These are phyloP conservation scores for Pachyramphus minor DNA, from an alignment of 2,113 vertebrate species.

Conservation along the genomic window DNA sequence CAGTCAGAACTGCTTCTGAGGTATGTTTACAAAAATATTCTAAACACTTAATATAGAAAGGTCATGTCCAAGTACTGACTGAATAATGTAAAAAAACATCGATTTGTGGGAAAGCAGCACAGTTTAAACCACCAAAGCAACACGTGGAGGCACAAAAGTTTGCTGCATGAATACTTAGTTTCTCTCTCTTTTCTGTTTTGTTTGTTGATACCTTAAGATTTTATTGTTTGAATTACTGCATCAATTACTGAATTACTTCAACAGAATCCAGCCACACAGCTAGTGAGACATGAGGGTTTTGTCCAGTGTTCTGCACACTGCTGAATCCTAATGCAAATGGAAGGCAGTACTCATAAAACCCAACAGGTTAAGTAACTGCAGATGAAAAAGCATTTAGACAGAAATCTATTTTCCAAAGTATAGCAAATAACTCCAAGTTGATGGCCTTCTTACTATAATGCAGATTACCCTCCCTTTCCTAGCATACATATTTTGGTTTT, in stretches of 20 bases:
- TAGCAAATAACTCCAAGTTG: not conserved
- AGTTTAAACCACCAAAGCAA: not conserved
- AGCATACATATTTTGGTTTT: not conserved
- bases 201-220: not conserved
- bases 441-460: not conserved
- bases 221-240: not conserved
- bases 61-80: not conserved
- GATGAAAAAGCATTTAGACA: not conserved
- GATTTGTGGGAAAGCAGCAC: not conserved
- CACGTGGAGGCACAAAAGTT: not conserved
- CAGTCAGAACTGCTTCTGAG: not conserved
- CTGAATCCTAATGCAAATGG: not conserved
- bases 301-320: not conserved
- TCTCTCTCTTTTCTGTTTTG: not conserved
- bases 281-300: not conserved
- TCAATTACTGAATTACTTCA: too few relatives aligned
- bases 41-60: not conserved
- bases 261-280: not conserved
- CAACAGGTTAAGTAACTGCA: not conserved
- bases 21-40: not conserved
- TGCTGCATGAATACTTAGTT: not conserved
- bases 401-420: not conserved
- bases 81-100: not conserved
- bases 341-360: not conserved
- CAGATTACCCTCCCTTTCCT: not conserved